Base-by-base conservation (phyloP, 1,140 invertebrate species). In the Antheraea mylitta region DNA sequence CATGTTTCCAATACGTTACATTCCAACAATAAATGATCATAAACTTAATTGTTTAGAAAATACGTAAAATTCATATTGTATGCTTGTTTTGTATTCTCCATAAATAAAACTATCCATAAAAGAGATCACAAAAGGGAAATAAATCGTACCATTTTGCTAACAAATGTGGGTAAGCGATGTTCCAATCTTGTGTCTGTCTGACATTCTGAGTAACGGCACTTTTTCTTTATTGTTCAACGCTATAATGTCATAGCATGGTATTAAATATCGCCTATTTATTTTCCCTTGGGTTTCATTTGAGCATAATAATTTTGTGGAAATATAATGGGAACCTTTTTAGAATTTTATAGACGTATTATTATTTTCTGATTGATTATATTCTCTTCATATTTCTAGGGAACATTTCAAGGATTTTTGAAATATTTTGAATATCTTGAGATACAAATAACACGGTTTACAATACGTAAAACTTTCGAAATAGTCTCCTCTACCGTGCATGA, bases 71-170 rank as follows among this genome's bases (percentile, higher is more conserved):
- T 67, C 53, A 53, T 68, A 70, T 68, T 66, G 45, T 60, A 69
- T 63, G 67, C 66, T 58, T 71, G 67, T 67, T 72, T 66, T 59
- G 48, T 69, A 67, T 72, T 67, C 58, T 66, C 68, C 38, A 76
- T 71, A 73, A 60, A 76, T 66, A 71, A 70, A 72, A 70, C 74
- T 72, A 72, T 70, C 66, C 64, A 70, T 70, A 72, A 72, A 70
- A 58, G 36, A 68, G 64, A 72, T 75, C 64, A 77, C 76, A 77
- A 77, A 77, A 62, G 67, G 30, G 61, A 77, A 73, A 77, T 75
- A 77, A 75, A 77, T 77, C 70, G 63, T 62, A 73, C 58, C 70
- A 77, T 77, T 77, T 75, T 75, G 66, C 69, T 71, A 77, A 75
- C 73, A 77, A 74, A 77, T 76, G 74, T 66, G 64, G 70, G 73